Evolutionary conservation across 2,113 vertebrate genomes (phyloP).

Genomic region (Tachysurus fulvidraco): DNA sequence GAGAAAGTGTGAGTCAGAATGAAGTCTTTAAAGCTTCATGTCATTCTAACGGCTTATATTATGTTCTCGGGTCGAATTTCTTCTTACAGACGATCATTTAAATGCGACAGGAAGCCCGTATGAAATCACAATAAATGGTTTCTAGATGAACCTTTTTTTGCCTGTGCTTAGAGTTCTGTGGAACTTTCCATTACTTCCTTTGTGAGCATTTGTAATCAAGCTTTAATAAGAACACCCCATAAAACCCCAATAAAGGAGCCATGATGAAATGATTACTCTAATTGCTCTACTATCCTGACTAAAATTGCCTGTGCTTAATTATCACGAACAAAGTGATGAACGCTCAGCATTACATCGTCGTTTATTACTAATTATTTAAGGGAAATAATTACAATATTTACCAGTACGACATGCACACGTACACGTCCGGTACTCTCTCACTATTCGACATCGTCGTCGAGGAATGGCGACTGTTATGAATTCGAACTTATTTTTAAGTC

Average conservation of each 20-base stretch:
- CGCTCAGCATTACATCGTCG: neutral
- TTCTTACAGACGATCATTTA: neutral
- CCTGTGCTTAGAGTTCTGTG: constrained; percentile 1
- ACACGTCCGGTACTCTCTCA: neutral
- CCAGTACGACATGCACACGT: neutral
- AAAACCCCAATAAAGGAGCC: neutral
- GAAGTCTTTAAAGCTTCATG: neutral
- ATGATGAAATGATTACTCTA: neutral
- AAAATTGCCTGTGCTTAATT: neutral
- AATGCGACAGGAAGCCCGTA: neutral
- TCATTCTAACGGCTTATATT: too few relatives aligned
- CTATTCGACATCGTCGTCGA: neutral
- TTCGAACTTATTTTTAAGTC: neutral
- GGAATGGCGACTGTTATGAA: neutral
- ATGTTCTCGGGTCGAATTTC: neutral
- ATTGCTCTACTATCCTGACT: neutral
- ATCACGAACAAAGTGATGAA: neutral
- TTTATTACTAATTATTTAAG: neutral
- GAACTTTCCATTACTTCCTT: neutral
- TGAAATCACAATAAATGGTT: neutral
- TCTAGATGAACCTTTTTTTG: neutral
- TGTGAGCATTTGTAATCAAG: neutral
- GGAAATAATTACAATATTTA: neutral
- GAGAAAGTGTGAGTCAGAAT: neutral
- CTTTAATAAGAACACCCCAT: neutral